phyloP scores from a whole-genome alignment of 2,797 vertebrate genomes.

The Euphonia xanthogaster region DNA sequence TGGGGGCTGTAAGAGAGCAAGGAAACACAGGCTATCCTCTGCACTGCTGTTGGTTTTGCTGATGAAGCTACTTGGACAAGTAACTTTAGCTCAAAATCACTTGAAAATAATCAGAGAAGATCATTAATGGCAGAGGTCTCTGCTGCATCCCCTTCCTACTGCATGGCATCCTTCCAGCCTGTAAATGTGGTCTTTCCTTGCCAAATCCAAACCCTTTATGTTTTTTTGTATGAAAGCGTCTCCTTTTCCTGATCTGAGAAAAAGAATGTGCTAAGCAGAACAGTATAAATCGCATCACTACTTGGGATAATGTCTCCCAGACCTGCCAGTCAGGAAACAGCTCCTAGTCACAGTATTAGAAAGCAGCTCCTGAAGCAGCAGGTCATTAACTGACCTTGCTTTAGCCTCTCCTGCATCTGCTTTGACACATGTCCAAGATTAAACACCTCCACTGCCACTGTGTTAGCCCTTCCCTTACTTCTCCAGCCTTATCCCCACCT shows the following conservation, averaged over 20 bases:
- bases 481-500: neutral
- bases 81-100: neutral
- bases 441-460: neutral
- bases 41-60: neutral
- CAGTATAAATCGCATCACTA: fast-evolving
- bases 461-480: neutral
- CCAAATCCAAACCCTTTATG: neutral
- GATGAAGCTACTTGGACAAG: neutral
- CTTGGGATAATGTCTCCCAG: neutral
- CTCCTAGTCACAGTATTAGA: neutral
- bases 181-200: neutral
- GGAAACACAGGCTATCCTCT: neutral
- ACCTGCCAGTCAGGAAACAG: neutral
- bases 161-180: neutral
- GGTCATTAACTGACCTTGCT: neutral
- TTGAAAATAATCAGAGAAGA: neutral
- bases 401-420: neutral
- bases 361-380: neutral
- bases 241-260: neutral
- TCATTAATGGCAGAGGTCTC: neutral
- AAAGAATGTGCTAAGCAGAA: neutral
- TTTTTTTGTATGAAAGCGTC: neutral
- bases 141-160: neutral
- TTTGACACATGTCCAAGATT: neutral
- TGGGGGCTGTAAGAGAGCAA: neutral